Evolutionary conservation across 1,140 invertebrate species (phyloP).

Genomic region (Berghia stephanieae): DNA sequence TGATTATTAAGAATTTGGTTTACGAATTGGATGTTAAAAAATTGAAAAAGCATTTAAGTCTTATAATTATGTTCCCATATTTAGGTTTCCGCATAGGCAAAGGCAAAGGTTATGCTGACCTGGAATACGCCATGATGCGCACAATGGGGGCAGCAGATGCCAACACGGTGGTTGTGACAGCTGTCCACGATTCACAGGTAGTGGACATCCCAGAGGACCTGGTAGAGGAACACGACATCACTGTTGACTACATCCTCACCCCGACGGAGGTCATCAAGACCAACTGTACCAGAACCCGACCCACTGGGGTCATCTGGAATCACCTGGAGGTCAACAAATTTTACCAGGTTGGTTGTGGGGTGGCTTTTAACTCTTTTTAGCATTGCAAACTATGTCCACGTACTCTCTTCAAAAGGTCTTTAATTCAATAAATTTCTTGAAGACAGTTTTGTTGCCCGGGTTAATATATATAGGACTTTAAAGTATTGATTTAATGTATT

Average conservation of each 20-base stretch:
- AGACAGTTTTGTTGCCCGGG: too few relatives aligned
- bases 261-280: conserved; percentile 75
- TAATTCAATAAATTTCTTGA: too few relatives aligned
- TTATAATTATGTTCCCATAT: conserved; percentile 28
- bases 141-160: conserved; percentile 79
- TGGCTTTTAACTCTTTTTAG: too few relatives aligned
- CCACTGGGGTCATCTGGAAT: conserved; percentile 80
- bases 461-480: too few relatives aligned
- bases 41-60: too few relatives aligned
- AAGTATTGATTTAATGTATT: too few relatives aligned
- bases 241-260: conserved; percentile 85
- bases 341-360: conserved; percentile 62
- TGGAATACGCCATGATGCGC: conserved; percentile 83
- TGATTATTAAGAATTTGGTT: too few relatives aligned
- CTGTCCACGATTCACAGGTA: conserved; percentile 85
- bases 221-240: conserved; percentile 79
- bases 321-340: conserved; percentile 78
- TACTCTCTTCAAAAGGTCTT: too few relatives aligned
- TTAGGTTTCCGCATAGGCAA: conserved; percentile 80
- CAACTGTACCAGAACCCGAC: conserved; percentile 71
- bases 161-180: conserved; percentile 78
- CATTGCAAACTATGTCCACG: too few relatives aligned
- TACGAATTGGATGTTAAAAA: too few relatives aligned
- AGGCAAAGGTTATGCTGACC: conserved; percentile 83
- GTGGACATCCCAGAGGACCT: conserved; percentile 75